Evolutionary conservation across 2,797 vertebrate genomes (phyloP).

Genomic region (Spinibarbus caldwelli): DNA sequence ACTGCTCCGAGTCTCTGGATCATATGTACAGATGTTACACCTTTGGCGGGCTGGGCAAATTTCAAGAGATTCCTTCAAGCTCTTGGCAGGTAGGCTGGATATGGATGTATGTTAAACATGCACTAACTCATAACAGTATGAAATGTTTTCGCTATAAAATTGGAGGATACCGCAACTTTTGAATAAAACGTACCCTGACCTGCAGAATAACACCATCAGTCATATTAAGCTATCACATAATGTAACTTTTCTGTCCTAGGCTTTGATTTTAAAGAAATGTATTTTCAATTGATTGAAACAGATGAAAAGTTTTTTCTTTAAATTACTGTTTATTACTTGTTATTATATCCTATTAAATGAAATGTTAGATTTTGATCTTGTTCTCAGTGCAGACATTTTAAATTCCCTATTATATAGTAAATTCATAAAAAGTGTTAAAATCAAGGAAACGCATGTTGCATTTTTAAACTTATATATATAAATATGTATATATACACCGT

Average conservation of each 20-base stretch:
- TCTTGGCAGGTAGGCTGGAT: slow-evolving; percentile 86
- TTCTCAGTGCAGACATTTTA: background rate
- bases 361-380: background rate
- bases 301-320: background rate
- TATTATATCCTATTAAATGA: background rate
- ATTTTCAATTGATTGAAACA: background rate
- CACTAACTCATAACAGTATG: background rate
- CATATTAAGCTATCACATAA: no score
- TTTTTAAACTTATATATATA: no score
- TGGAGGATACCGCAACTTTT: background rate
- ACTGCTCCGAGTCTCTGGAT: slow-evolving; percentile 84
- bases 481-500: no score
- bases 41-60: slow-evolving; percentile 84
- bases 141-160: background rate
- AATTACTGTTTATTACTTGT: background rate
- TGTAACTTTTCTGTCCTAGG: background rate
- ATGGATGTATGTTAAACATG: background rate
- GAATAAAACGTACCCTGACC: background rate
- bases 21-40: slow-evolving; percentile 85
- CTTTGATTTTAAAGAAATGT: background rate
- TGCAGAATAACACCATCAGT: background rate
- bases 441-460: no score
- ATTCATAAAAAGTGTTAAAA: background rate
- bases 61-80: slow-evolving; percentile 89
- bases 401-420: background rate